A percentile compares a stretch with the other conserved stretches of the same genome.
phyloP scores from a whole-genome alignment of 2,888 invertebrate species.

The Abrostola tripartita region DNA sequence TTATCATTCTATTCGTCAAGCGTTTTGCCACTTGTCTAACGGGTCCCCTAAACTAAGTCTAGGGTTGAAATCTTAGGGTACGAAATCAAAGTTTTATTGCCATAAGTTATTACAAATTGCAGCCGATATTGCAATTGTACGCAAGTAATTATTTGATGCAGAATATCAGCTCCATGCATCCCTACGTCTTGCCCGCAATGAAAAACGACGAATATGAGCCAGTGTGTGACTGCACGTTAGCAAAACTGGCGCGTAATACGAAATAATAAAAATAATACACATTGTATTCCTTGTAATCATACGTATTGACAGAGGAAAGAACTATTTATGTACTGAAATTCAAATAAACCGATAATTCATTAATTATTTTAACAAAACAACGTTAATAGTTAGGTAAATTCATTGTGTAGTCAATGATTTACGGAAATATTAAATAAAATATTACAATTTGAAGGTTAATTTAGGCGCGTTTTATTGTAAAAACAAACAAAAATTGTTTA shows the following conservation, averaged over 20 bases:
- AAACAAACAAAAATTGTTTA: constrained; percentile 5
- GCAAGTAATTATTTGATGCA: neutral
- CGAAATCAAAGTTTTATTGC: too few species aligned
- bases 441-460: neutral
- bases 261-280: constrained; percentile 48
- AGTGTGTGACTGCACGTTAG: constrained; percentile 75
- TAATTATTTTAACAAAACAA: neutral
- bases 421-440: neutral
- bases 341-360: neutral
- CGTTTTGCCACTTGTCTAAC: too few species aligned
- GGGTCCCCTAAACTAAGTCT: too few species aligned
- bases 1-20: too few species aligned
- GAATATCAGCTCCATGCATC: constrained; percentile 51
- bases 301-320: constrained; percentile 25
- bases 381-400: neutral
- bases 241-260: constrained; percentile 66
- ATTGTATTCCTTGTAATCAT: constrained; percentile 6
- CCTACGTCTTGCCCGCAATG: constrained; percentile 56
- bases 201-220: constrained; percentile 73
- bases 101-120: too few species aligned
- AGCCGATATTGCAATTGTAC: too few species aligned
- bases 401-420: neutral
- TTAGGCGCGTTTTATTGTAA: constrained; percentile 25
- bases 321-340: constrained; percentile 9
- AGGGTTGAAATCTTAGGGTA: too few species aligned